Evolutionary conservation across 2,888 invertebrate genomes (phyloP), one percentile per base, ranked within the genome.

Genomic region (Ganaspis brasiliensis): DNA sequence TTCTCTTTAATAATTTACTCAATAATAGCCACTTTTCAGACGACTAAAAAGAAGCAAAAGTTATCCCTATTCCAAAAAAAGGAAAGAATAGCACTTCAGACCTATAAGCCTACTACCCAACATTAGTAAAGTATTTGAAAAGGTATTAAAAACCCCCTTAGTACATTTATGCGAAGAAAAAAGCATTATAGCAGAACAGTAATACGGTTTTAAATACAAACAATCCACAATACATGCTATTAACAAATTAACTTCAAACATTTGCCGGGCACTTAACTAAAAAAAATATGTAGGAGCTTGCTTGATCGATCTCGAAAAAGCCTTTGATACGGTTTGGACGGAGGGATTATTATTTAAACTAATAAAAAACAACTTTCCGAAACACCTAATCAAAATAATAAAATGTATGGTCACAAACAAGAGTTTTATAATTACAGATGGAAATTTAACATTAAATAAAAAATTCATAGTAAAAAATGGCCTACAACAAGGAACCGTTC

Each of bases 151-250:
- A 31, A 31, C 2, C 2, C 2, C 2, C 31, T 6, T 31, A 31
- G 31, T 4, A 2, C 52, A 19, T 9, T 16, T 52, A 52, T 79
- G 80, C 67, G 57, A 55, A 8, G 5, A 35, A 40, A 55, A 78
- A 8, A 61, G 79, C 0, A 61, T 83, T 10, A 79, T 84, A 0
- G 73, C 77, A 9, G 74, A 81, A 12, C 31, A 24, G 2, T 83
- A 85, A 78, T 85, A 83, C 24, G 83, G 83, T 0, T 83, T 84
- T 67, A 56, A 79, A 10, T 70, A 74, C 6, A 74, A 79, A 4
- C 81, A 82, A 31, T 85, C 83, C 0, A 85, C 83, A 0, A 61
- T 73, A 2, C 83, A 84, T 49, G 83, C 81, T 1, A 80, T 82
- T 1, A 74, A 73, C 10, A 80, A 82, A 71, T n/a, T 83, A 5